Evolutionary conservation across 1,140 invertebrate species (phyloP).

Genomic region (Drosophila erecta): DNA sequence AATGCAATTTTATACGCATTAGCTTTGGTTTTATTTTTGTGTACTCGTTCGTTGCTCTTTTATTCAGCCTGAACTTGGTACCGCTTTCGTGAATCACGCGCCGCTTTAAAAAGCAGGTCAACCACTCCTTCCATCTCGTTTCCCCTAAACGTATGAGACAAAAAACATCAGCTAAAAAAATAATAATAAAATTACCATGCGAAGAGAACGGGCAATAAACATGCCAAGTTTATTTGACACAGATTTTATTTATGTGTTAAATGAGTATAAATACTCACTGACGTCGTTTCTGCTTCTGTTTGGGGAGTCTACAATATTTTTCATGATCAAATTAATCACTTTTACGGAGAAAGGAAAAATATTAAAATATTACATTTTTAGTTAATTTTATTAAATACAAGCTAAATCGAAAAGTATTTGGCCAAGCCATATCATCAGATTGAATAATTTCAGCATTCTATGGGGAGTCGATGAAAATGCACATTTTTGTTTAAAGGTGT

Average conservation of each 20-base stretch:
- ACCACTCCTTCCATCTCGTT: slow-evolving; percentile 14
- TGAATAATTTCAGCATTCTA: no score
- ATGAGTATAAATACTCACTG: slow-evolving; percentile 10
- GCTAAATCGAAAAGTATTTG: no score
- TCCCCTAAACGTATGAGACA: slow-evolving; percentile 42
- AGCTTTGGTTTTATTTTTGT: slow-evolving; percentile 21
- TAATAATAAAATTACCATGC: slow-evolving; percentile 33
- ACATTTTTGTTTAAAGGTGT: no score
- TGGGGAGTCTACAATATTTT: background rate
- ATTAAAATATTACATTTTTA: no score
- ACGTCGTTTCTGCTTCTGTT: background rate
- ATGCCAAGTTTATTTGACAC: slow-evolving; percentile 79
- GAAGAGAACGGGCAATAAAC: slow-evolving; percentile 64
- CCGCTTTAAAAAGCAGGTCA: slow-evolving; percentile 60
- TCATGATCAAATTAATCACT: background rate
- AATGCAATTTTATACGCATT: slow-evolving; percentile 38
- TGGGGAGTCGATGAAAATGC: no score
- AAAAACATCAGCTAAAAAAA: slow-evolving; percentile 37
- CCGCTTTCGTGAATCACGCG: slow-evolving; percentile 74
- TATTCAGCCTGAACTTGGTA: slow-evolving; percentile 67
- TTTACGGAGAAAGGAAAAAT: no score
- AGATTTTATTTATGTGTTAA: slow-evolving; percentile 45
- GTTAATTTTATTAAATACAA: no score
- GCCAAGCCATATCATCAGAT: no score
- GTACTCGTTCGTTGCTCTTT: slow-evolving; percentile 34